Conservation (phyloP, 2,797 vertebrate genomes). For the Zenarchopterus dispar region DNA sequence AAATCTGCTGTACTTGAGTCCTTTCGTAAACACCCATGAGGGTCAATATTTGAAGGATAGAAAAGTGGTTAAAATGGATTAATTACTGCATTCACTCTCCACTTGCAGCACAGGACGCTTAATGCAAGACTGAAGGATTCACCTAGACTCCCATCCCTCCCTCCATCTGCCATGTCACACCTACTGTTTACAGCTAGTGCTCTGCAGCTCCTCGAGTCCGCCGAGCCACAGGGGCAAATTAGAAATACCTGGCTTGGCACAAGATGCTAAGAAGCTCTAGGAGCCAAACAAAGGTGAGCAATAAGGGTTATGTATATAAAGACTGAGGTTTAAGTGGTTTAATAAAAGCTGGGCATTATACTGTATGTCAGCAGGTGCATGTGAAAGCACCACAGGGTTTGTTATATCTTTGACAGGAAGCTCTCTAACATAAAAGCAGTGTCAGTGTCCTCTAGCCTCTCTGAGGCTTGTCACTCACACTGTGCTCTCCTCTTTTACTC, state of each 20-base stretch:
- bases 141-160: slow-evolving; percentile 72
- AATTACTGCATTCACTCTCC: slow-evolving; percentile 78
- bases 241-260: slow-evolving; percentile 56
- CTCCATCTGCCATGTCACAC: slow-evolving; percentile 80
- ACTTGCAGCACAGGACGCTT: slow-evolving; percentile 64
- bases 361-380: slow-evolving; percentile 40
- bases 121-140: slow-evolving; percentile 65
- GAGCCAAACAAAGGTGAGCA: slow-evolving; percentile 57
- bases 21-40: slow-evolving; percentile 57
- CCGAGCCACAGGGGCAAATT: slow-evolving; percentile 48
- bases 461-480: slow-evolving; percentile 67
- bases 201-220: slow-evolving; percentile 30
- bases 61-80: slow-evolving; percentile 76
- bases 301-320: slow-evolving; percentile 40
- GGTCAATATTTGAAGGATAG: slow-evolving; percentile 66
- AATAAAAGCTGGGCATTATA: slow-evolving; percentile 56
- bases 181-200: slow-evolving; percentile 49
- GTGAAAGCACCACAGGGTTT: slow-evolving; percentile 56
- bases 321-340: slow-evolving; percentile 66
- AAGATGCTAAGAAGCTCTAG: slow-evolving; percentile 35
- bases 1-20: slow-evolving; percentile 54
- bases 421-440: slow-evolving; percentile 56
- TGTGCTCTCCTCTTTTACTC: slow-evolving; percentile 25
- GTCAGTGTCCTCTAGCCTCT: slow-evolving; percentile 65
- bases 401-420: slow-evolving; percentile 63